A percentile compares a stretch with the other conserved stretches of the same genome.
Evolutionary conservation across 2,113 vertebrate genomes (phyloP).

Genomic region (Phodopus roborovskii): DNA sequence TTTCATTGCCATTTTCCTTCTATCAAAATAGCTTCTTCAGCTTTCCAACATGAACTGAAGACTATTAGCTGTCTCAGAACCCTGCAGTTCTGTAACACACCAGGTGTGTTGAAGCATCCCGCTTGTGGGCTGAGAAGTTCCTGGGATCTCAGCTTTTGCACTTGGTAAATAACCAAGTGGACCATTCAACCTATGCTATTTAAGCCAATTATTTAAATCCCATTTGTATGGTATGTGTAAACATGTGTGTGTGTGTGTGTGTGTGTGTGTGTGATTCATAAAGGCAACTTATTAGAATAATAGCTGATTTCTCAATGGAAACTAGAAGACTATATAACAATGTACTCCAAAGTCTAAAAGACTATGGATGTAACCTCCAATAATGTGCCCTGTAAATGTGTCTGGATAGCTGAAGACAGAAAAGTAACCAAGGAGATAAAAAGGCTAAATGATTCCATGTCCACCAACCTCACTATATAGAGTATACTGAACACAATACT

Average conservation of each 20-base stretch:
- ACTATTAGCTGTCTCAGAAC: background rate
- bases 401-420: background rate
- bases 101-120: background rate
- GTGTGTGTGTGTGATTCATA: background rate
- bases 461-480: background rate
- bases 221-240: no score
- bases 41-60: background rate
- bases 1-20: background rate
- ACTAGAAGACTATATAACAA: background rate
- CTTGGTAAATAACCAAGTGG: background rate
- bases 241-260: no score
- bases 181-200: no score
- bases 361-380: background rate
- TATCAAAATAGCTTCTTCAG: background rate
- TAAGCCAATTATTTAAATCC: no score
- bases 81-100: background rate
- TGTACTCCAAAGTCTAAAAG: background rate
- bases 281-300: background rate
- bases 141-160: no score
- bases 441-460: background rate
- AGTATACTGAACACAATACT: background rate
- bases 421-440: background rate
- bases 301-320: background rate
- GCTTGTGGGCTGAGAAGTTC: background rate
- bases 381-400: background rate